Conservation (phyloP, 2,113 vertebrate genomes). For the Rhodinocichla rosea region DNA sequence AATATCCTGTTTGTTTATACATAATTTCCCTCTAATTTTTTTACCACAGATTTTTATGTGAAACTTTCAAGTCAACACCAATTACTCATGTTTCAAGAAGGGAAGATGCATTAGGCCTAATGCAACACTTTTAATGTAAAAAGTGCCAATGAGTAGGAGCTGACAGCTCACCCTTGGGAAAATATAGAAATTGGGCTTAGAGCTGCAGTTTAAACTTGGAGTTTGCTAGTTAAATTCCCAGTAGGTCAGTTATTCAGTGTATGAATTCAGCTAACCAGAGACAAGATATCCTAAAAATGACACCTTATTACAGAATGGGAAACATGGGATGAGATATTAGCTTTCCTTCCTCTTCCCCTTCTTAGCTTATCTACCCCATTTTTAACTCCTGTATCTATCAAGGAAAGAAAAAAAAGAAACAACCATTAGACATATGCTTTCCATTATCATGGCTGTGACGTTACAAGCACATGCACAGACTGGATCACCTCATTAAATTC, state of each 20-base stretch:
- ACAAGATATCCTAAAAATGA: constrained; percentile 20
- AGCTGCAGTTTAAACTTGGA: constrained; percentile 26
- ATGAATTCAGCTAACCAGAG: not conserved
- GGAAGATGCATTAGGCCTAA: not conserved
- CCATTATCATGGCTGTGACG: not conserved
- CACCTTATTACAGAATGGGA: not conserved
- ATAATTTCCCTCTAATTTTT: not conserved
- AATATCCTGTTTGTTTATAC: not conserved
- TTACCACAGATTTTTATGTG: not conserved
- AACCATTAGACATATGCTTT: not conserved
- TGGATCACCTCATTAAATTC: not conserved
- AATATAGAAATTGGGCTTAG: constrained; percentile 3
- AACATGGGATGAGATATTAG: not conserved
- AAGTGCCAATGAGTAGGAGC: not conserved
- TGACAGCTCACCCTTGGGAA: constrained; percentile 26
- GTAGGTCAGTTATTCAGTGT: constrained; percentile 3
- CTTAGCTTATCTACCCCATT: not conserved
- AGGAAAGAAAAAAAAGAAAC: not conserved
- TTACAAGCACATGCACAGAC: not conserved
- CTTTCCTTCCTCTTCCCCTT: not conserved
- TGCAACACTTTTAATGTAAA: not conserved
- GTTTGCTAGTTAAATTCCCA: constrained; percentile 37
- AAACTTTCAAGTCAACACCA: not conserved
- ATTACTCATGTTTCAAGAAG: not conserved
- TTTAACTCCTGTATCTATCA: not conserved